Percentiles rank a stretch among this genome's conserved stretches.
Evolutionary conservation across 2,797 vertebrate species (phyloP).

Genomic region (Pteronotus mesoamericanus): DNA sequence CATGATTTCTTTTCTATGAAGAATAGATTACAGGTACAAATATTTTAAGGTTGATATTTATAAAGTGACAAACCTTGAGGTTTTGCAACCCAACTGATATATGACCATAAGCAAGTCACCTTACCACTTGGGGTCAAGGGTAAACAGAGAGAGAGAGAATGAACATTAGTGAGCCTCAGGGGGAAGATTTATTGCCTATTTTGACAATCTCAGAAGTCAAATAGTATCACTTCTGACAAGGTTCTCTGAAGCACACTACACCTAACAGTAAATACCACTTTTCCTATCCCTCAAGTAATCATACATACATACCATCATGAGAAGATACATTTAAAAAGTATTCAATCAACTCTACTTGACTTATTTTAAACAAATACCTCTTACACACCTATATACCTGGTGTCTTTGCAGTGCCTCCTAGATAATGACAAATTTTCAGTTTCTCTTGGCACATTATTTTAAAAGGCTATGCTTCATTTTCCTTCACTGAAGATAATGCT

Average conservation of each 20-base stretch:
- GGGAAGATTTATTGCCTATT: background rate
- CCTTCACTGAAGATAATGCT: slow-evolving; percentile 8
- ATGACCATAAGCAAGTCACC: background rate
- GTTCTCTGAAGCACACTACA: background rate
- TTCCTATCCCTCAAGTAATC: background rate
- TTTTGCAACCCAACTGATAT: background rate
- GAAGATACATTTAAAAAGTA: background rate
- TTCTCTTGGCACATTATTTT: slow-evolving; percentile 4
- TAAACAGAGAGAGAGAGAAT: background rate
- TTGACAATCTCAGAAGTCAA: background rate
- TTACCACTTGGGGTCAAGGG: background rate
- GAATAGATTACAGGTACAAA: background rate
- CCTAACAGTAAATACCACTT: background rate
- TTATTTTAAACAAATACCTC: background rate
- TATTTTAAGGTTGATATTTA: background rate
- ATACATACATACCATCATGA: background rate
- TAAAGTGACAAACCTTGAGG: background rate
- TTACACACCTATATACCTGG: background rate
- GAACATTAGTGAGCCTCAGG: background rate
- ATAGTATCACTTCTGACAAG: background rate
- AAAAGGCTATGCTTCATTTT: slow-evolving; percentile 39
- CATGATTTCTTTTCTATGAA: background rate
- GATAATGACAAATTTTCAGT: background rate
- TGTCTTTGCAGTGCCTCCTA: background rate
- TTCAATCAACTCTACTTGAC: background rate